Evolutionary conservation across 2,797 vertebrate species (phyloP), one percentile per base, ranked within the genome.

Genomic region (Cyprinodon diabolis): DNA sequence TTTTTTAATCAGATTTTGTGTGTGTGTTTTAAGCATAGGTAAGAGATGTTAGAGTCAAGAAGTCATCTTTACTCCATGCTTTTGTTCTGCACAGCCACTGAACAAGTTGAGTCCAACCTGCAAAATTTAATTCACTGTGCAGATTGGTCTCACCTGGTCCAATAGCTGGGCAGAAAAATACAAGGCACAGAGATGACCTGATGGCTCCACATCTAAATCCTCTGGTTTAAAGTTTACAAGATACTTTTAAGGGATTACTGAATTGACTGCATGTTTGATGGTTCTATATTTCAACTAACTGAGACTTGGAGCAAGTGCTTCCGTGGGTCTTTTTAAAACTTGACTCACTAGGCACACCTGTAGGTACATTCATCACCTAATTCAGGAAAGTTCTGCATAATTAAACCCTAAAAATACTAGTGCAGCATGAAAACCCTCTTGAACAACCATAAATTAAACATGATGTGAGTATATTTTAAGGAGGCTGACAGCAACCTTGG

Each of bases 361-460:
- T 92, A 91, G 90, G 75, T 78, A 86, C 87, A 87, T 91, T 85
- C 87, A 86, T 86, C 77, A 93, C 79, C 40, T 80, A 75, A 87
- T 78, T 82, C 87, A 81, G 88, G 89, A 84, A 84, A 92, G 87
- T 87, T 89, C 71, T 77, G 78, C 76, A 88, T 92, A 93, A 94
- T 94, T 93, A 94, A 93, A 91, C 88, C 76, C 72, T 83, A 85
- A 66, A 76, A 82, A 87, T 84, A 85, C 86, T 82, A 69, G 84
- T 76, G 76, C 82, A 89, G 87, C 72, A 72, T 84, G 74, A 86
- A 80, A 90, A 75, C 86, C 72, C 86, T 84, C 83, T 84, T n/a
- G 14, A 82, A 84, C 80, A 79, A 72, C 62, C 73, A 93, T 94
- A 83, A 89, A 95, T 93, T 92, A 94, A 93, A 92, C 89, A 94